phyloP scores from a whole-genome alignment of 1,140 invertebrate genomes.

The Caerostris extrusa region DNA sequence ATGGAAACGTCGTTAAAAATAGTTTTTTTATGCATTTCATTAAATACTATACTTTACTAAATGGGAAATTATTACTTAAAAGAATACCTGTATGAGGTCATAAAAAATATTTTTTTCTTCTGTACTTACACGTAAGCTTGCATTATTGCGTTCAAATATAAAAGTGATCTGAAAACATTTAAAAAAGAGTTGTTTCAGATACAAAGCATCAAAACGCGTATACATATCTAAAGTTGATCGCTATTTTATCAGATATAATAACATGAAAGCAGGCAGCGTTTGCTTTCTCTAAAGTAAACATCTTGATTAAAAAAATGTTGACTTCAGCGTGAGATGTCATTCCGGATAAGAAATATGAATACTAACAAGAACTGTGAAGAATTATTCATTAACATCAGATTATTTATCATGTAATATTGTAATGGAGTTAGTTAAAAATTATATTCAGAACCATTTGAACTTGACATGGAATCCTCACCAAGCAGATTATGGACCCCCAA shows the following conservation, averaged over 20 bases:
- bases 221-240: neutral
- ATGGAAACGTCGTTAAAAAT: slow-evolving; percentile 66
- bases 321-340: no score
- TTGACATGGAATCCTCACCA: no score
- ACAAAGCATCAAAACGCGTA: neutral
- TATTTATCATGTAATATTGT: no score
- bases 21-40: slow-evolving; percentile 41
- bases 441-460: no score
- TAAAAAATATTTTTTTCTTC: neutral
- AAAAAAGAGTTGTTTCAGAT: neutral
- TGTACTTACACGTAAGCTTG: neutral
- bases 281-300: neutral
- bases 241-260: neutral
- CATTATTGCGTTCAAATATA: neutral
- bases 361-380: no score
- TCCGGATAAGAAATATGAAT: no score
- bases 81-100: neutral
- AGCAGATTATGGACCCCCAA: no score
- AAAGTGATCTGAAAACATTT: neutral
- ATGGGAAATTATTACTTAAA: slow-evolving; percentile 16
- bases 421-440: no score
- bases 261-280: neutral
- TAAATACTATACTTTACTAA: slow-evolving; percentile 40
- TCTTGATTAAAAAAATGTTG: no score
- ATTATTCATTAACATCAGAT: no score